phyloP scores from a whole-genome alignment of 1,140 invertebrate species.

The Diorhabda elongata region DNA sequence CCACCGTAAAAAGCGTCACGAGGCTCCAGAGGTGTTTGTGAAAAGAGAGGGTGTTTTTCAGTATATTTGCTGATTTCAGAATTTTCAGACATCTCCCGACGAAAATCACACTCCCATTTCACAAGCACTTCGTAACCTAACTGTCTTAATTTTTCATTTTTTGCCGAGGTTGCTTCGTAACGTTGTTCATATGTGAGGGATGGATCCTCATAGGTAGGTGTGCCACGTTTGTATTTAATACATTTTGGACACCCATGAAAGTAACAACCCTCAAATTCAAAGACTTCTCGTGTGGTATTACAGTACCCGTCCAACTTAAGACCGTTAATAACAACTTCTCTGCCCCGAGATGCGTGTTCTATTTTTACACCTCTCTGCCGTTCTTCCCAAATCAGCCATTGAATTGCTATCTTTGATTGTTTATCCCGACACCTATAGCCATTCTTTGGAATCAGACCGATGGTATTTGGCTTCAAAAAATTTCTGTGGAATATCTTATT shows the following conservation, averaged over 20 bases:
- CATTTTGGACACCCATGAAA: slow-evolving; percentile 12
- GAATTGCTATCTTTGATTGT: not conserved
- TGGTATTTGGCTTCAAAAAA: not conserved
- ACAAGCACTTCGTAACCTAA: slow-evolving; percentile 11
- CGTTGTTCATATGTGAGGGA: not conserved
- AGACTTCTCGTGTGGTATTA: slow-evolving; percentile 13
- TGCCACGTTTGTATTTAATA: slow-evolving; percentile 2
- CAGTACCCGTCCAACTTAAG: slow-evolving; percentile 17
- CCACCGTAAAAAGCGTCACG: slow-evolving; percentile 21
- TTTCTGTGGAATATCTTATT: not conserved
- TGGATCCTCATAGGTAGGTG: not conserved
- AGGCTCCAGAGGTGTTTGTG: slow-evolving; percentile 2
- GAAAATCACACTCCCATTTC: slow-evolving; percentile 17
- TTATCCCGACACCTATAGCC: not conserved
- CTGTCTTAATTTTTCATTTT: not conserved
- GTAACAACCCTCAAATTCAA: slow-evolving; percentile 6
- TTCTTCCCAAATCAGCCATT: slow-evolving; percentile 11
- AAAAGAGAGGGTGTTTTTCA: slow-evolving; percentile 2
- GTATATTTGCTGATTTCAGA: not conserved
- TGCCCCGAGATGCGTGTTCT: slow-evolving; percentile 8
- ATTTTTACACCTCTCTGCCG: slow-evolving; percentile 12
- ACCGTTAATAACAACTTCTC: slow-evolving; percentile 10
- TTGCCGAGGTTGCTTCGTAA: slow-evolving; percentile 3
- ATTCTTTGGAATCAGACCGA: too few species aligned
- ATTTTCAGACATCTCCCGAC: slow-evolving; percentile 3